Conservation (phyloP, 1,140 invertebrate species). For the Oncopeltus fasciatus region DNA sequence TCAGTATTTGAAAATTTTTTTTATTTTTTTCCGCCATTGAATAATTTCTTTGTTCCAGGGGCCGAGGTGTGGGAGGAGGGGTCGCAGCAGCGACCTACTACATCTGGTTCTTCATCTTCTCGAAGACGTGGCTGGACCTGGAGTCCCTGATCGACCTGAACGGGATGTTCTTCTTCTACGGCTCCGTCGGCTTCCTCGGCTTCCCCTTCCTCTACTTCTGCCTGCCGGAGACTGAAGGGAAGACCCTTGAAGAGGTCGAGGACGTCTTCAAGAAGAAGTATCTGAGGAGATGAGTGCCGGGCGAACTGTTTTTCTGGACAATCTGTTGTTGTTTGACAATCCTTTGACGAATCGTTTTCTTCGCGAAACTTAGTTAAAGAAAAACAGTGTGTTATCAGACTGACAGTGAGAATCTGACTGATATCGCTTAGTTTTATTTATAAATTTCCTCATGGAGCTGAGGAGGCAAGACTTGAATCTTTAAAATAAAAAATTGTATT, state of each 20-base stretch:
- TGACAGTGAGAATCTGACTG: too few relatives aligned
- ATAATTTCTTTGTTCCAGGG: conserved; percentile 18
- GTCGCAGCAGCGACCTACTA: conserved; percentile 24
- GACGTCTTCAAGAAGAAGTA: conserved; percentile 17
- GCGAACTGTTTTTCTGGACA: too few relatives aligned
- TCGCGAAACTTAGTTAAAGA: too few relatives aligned
- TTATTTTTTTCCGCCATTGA: too few relatives aligned
- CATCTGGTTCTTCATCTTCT: conserved; percentile 19
- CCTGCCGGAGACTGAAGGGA: conserved; percentile 26
- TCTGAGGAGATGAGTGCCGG: neutral
- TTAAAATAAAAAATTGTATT: too few relatives aligned
- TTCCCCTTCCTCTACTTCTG: conserved; percentile 21
- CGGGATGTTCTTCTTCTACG: conserved; percentile 24
- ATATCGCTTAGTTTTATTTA: too few relatives aligned
- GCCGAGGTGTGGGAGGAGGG: conserved; percentile 23
- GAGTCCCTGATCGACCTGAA: conserved; percentile 15
- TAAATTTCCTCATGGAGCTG: too few relatives aligned
- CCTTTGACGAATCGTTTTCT: too few relatives aligned
- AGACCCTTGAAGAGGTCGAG: conserved; percentile 23
- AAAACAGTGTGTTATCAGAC: too few relatives aligned
- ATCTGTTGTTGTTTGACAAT: too few relatives aligned
- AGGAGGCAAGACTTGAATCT: too few relatives aligned
- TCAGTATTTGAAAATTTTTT: too few relatives aligned
- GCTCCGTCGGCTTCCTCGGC: conserved; percentile 17
- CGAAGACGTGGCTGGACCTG: conserved; percentile 23